A percentile compares a stretch with the other conserved stretches of the same genome.
These are phyloP conservation scores for Spheniscus humboldti DNA, from an alignment of 2,797 vertebrate genomes.

Conservation along the genomic window DNA sequence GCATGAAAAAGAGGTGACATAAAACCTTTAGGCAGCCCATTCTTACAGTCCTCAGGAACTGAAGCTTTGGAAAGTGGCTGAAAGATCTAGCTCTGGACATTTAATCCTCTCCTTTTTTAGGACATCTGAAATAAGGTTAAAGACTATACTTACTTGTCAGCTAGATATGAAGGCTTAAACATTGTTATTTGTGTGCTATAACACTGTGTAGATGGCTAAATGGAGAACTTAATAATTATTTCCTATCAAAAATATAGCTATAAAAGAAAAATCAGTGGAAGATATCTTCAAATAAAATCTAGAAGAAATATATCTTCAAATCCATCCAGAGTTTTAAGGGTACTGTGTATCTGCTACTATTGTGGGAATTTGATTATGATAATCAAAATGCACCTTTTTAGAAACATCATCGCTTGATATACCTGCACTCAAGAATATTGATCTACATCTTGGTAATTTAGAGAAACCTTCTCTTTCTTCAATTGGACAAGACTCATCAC, in stretches of 20 bases:
- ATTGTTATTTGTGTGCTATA: not conserved
- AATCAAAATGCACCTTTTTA: not conserved
- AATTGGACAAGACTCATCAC: not conserved
- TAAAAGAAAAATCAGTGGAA: not conserved
- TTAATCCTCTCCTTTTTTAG: not conserved
- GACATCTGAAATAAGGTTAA: not conserved
- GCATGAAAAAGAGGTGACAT: not conserved
- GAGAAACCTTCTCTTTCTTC: not conserved
- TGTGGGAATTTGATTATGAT: not conserved
- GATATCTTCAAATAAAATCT: not conserved
- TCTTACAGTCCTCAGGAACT: not conserved
- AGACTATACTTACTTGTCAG: not conserved
- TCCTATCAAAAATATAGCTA: not conserved
- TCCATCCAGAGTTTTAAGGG: not conserved
- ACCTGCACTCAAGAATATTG: not conserved
- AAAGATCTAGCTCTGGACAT: not conserved
- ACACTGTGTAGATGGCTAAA: not conserved
- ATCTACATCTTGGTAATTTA: not conserved
- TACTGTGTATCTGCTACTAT: fast-evolving
- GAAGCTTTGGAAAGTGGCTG: not conserved
- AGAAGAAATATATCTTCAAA: not conserved
- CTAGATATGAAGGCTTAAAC: not conserved
- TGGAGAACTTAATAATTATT: not conserved
- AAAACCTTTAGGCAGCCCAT: not conserved
- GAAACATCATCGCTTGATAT: not conserved